phyloP scores from a whole-genome alignment of 2,888 invertebrate genomes.

The Yponomeuta plumbellus region DNA sequence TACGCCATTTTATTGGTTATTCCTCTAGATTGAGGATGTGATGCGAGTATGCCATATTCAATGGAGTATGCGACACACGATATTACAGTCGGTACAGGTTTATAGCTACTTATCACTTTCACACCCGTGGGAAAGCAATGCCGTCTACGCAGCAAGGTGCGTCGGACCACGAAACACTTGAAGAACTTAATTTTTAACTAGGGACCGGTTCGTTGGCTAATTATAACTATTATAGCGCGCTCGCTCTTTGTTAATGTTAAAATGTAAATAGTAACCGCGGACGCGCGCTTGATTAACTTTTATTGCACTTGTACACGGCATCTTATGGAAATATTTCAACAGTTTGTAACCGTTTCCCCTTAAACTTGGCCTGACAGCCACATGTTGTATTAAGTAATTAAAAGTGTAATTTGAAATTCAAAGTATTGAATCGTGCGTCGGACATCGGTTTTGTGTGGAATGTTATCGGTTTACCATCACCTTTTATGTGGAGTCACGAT shows the following conservation, averaged over 20 bases:
- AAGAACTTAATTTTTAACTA: conserved; percentile 54
- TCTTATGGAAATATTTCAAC: conserved; percentile 29
- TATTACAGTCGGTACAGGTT: conserved; percentile 11
- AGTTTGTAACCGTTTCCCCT: conserved; percentile 26
- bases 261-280: conserved; percentile 31
- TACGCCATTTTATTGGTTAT: conserved; percentile 5
- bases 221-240: conserved; percentile 27
- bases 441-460: background rate
- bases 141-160: conserved; percentile 23
- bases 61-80: background rate
- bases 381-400: conserved; percentile 1
- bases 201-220: conserved; percentile 44
- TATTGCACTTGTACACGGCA: conserved; percentile 45
- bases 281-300: conserved; percentile 32
- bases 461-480: background rate
- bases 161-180: conserved; percentile 11
- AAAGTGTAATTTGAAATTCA: background rate
- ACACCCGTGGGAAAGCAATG: conserved; percentile 61
- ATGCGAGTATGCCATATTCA: too few relatives aligned
- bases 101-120: conserved; percentile 1
- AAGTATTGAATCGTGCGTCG: background rate
- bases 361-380: conserved; percentile 27
- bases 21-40: conserved; percentile 5
- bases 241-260: conserved; percentile 41
- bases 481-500: background rate